Percentiles rank a stretch among this genome's conserved stretches.
Conservation (phyloP, 1,140 invertebrate genomes). For the Bombyx mori region ASM3026992v2 NC_085127.1:8517001-8517500, state of each 20-base stretch:
- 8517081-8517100: constrained; percentile 6
- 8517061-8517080: constrained; percentile 6
- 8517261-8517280: background rate
- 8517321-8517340: constrained; percentile 5
- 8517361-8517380: constrained; percentile 16
- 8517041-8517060: constrained; percentile 2
- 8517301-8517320: background rate
- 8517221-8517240: background rate
- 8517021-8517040: constrained; percentile 4
- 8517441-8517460: constrained; percentile 29
- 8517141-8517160: constrained; percentile 8
- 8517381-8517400: constrained; percentile 12
- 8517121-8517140: constrained; percentile 2
- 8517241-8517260: background rate
- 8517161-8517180: constrained; percentile 1
- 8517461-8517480: constrained; percentile 47
- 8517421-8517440: constrained; percentile 19
- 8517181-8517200: background rate
- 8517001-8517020: constrained; percentile 1
- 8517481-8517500: constrained; percentile 41
- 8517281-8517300: background rate
- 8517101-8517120: constrained; percentile 4
- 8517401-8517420: constrained; percentile 13
- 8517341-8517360: constrained; percentile 4
- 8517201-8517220: background rate